A percentile compares a stretch with the other conserved stretches of the same genome.
Conservation (phyloP, 2,888 invertebrate species). For the Acanthacorydalis orientalis region DNA sequence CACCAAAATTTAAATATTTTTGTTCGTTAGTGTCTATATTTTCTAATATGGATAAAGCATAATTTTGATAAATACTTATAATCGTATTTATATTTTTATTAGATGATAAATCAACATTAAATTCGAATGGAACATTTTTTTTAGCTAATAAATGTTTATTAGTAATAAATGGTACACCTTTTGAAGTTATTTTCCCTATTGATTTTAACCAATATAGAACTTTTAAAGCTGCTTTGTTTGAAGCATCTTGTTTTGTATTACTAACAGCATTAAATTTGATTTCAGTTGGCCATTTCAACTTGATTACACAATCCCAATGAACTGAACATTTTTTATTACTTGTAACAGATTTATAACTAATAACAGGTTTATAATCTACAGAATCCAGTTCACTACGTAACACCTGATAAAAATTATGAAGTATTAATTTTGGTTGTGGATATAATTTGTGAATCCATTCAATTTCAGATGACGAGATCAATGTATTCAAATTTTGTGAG, state of each 20-base stretch:
- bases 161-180: slow-evolving; percentile 33
- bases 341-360: slow-evolving; percentile 20
- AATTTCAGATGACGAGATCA: slow-evolving; percentile 14
- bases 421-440: slow-evolving; percentile 29
- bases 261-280: slow-evolving; percentile 33
- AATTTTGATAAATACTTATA: slow-evolving; percentile 27
- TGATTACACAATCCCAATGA: slow-evolving; percentile 36
- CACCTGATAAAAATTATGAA: slow-evolving; percentile 30
- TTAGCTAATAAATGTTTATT: slow-evolving; percentile 22
- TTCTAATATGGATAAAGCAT: slow-evolving; percentile 18
- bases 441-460: slow-evolving; percentile 25
- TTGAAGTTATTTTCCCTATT: slow-evolving; percentile 28
- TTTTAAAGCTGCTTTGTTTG: slow-evolving; percentile 32
- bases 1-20: slow-evolving; percentile 5
- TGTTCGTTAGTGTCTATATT: not conserved
- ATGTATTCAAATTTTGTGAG: no score
- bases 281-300: slow-evolving; percentile 39
- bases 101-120: slow-evolving; percentile 23
- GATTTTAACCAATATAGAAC: slow-evolving; percentile 35
- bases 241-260: slow-evolving; percentile 34
- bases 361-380: slow-evolving; percentile 22
- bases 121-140: slow-evolving; percentile 21
- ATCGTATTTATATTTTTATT: slow-evolving; percentile 26
- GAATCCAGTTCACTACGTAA: slow-evolving; percentile 29
- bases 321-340: slow-evolving; percentile 14